Conservation (phyloP, 2,797 vertebrate species). For the Aplochiton taeniatus region DNA sequence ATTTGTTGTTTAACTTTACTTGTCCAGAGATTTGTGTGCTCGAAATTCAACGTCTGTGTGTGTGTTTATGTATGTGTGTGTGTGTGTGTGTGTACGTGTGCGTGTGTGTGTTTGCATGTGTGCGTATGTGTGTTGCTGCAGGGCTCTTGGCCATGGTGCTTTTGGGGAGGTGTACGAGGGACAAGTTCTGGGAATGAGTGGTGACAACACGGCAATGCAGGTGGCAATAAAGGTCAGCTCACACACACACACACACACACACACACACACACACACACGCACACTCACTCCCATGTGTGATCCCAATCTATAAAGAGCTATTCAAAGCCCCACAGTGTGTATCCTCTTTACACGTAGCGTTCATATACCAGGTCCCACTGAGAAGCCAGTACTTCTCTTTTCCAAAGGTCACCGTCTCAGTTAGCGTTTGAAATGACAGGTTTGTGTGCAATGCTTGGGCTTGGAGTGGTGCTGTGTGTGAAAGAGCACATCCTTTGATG, state of each 20-base stretch:
- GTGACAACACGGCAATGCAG: constrained; percentile 83
- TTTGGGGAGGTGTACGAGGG: constrained; percentile 95
- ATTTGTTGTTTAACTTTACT: no score
- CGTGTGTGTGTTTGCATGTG: background rate
- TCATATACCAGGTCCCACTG: constrained; percentile 7
- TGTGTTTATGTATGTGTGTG: no score
- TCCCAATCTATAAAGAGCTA: constrained; percentile 3
- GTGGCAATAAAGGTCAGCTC: constrained; percentile 94
- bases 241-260: constrained; percentile 1
- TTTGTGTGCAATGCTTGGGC: background rate
- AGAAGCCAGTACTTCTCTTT: background rate
- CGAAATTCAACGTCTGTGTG: background rate
- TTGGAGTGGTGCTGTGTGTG: background rate
- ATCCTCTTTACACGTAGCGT: no score
- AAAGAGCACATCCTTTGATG: background rate
- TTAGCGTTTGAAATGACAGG: constrained; percentile 7
- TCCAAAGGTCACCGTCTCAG: constrained; percentile 29
- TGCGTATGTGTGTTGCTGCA: constrained; percentile 46
- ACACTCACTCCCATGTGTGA: constrained; percentile 4
- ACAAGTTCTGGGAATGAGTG: constrained; percentile 83
- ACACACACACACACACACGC: background rate
- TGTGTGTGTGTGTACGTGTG: background rate
- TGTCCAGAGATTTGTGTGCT: background rate
- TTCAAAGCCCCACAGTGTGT: no score
- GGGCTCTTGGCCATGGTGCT: constrained; percentile 88